Base-by-base conservation (phyloP, 2,888 invertebrate genomes). In the Morpho helenor region DNA sequence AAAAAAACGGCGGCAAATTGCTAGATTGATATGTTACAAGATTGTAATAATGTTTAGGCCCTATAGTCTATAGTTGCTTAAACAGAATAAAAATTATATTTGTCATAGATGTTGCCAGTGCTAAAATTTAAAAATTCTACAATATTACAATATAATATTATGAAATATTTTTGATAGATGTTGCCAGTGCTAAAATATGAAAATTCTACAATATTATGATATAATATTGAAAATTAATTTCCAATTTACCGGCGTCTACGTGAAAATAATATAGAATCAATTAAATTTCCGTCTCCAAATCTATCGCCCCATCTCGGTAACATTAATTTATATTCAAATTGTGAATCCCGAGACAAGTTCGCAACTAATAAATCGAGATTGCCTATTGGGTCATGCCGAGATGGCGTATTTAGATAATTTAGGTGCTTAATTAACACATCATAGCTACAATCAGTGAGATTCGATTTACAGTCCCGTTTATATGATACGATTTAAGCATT, bases 281-380 rank as follows among this genome's bases (percentile, higher is more conserved):
- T 63, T 61, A 52, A 57, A 57, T 57, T 49, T 42, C 50, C 43
- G 60, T 46, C 41, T 51, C 59, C 49, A 50, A 56, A 57, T 61
- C 56, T 63, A 10, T n/a, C 44, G 40, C 43, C 60, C 50, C 56
- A 56, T 63, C 58, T 56, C 60, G 56, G 59, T 49, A 60, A 60
- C 53, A 59, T 63, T 63, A 63, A 63, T 63, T 63, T 59, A 61
- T 59, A 63, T 61, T 61, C 61, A 63, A 61, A 63, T 60, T 58
- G 61, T 56, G 56, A 49, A 55, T 44, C 57, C 59, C 43, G 59
- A 54, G 63, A 66, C 66, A 61, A 65, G 65, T 66, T 63, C 52
- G 50, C 52, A 62, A 62, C 62, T 62, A 65, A 66, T 66, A 66
- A 66, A 66, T 66, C 65, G 63, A 65, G 65, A 65, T 65, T 66